phyloP scores from a whole-genome alignment of 2,797 vertebrate genomes.

The Siniperca undulata region DNA sequence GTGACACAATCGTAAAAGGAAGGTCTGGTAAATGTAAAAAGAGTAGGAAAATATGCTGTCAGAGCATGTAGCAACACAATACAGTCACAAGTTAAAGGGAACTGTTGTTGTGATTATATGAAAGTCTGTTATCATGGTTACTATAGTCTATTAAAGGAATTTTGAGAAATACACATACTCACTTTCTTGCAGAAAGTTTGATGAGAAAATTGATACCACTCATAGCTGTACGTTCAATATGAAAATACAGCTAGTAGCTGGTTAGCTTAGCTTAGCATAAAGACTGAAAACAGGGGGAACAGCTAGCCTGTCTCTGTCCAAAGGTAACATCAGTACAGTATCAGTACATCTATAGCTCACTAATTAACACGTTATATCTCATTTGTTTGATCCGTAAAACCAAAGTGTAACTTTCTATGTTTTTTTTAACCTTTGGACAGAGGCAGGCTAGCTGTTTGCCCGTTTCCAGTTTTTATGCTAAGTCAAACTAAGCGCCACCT shows the following conservation, averaged over 20 bases:
- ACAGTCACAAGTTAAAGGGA: constrained; percentile 2
- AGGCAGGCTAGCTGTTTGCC: neutral
- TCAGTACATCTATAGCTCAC: neutral
- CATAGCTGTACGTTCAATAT: neutral
- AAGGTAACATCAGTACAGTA: too few species aligned
- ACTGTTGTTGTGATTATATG: constrained; percentile 22
- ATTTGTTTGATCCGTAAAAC: constrained; percentile 5
- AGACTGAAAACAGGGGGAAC: neutral
- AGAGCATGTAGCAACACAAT: constrained; percentile 17
- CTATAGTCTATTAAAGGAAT: constrained; percentile 11
- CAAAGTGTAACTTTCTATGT: neutral
- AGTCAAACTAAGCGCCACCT: neutral
- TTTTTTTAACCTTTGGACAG: neutral
- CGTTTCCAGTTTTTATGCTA: neutral
- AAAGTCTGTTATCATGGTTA: neutral
- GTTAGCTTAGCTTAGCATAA: constrained; percentile 3
- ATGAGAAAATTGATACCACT: neutral
- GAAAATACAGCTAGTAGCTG: neutral
- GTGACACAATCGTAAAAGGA: constrained; percentile 41
- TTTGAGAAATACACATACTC: constrained; percentile 16
- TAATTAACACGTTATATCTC: neutral
- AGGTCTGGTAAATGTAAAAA: constrained; percentile 19
- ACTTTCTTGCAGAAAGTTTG: neutral
- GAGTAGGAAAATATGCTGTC: constrained; percentile 20
- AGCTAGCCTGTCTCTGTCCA: neutral